Evolutionary conservation across 2,797 vertebrate species (phyloP).

Genomic region (Calcarius lapponicus): DNA sequence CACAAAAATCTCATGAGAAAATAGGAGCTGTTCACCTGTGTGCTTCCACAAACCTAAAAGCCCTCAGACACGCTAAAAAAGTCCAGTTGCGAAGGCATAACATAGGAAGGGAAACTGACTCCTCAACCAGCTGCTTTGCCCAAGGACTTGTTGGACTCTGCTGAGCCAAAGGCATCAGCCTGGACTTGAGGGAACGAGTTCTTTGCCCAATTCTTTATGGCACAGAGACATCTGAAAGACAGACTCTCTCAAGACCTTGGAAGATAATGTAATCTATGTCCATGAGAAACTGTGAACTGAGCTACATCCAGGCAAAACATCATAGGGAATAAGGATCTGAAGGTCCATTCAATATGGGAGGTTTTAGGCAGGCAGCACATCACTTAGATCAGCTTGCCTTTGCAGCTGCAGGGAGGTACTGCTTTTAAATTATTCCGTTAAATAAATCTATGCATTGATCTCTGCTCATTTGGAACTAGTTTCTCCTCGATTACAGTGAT

Average conservation of each 20-base stretch:
- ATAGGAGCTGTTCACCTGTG: background rate
- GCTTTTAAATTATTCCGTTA: background rate
- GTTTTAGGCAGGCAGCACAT: fast-evolving
- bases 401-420: background rate
- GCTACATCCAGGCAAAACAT: background rate
- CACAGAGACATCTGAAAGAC: background rate
- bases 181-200: background rate
- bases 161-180: background rate
- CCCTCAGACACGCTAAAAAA: background rate
- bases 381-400: background rate
- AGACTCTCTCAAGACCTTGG: background rate
- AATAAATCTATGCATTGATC: background rate
- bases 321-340: background rate
- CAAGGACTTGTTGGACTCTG: background rate
- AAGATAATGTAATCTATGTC: background rate
- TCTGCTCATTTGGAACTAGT: background rate
- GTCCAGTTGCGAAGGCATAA: background rate
- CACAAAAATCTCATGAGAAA: background rate
- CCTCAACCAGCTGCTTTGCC: background rate
- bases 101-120: background rate
- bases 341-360: background rate
- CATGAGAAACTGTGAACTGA: background rate
- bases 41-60: background rate
- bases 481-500: background rate
- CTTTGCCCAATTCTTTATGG: background rate